Conservation (phyloP, 2,888 invertebrate genomes). For the Polydrusus cervinus region DNA sequence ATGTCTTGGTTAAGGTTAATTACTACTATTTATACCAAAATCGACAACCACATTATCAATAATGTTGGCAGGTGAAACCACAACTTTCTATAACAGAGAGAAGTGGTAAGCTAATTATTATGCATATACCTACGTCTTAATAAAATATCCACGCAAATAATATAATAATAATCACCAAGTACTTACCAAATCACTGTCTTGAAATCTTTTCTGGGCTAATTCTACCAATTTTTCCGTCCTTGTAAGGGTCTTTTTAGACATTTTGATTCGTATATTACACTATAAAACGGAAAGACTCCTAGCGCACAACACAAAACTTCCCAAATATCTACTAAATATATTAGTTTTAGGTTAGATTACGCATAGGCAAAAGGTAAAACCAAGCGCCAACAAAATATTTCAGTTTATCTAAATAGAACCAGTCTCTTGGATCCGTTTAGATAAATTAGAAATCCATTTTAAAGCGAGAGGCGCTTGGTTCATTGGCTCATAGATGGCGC, state of each 20-base stretch:
- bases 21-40: no score
- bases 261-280: constrained; percentile 11
- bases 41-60: neutral
- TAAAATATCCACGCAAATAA: constrained; percentile 10
- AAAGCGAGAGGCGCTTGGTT: no score
- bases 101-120: neutral
- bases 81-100: constrained; percentile 17
- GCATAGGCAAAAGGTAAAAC: constrained; percentile 17
- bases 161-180: constrained; percentile 7
- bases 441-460: no score
- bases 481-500: no score
- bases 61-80: constrained; percentile 15
- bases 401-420: constrained; percentile 15
- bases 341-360: constrained; percentile 11
- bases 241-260: constrained; percentile 14
- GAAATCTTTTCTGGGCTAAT: constrained; percentile 6
- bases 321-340: neutral
- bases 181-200: constrained; percentile 6
- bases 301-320: neutral
- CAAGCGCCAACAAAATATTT: constrained; percentile 9
- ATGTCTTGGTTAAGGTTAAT: no score
- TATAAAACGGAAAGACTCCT: neutral
- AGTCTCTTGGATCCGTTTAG: no score
- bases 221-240: constrained; percentile 7
- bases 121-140: constrained; percentile 5